Evolutionary conservation across 2,113 vertebrate genomes (phyloP), one percentile per base, ranked within the genome.

Genomic region (Hippocampus barbouri): DNA sequence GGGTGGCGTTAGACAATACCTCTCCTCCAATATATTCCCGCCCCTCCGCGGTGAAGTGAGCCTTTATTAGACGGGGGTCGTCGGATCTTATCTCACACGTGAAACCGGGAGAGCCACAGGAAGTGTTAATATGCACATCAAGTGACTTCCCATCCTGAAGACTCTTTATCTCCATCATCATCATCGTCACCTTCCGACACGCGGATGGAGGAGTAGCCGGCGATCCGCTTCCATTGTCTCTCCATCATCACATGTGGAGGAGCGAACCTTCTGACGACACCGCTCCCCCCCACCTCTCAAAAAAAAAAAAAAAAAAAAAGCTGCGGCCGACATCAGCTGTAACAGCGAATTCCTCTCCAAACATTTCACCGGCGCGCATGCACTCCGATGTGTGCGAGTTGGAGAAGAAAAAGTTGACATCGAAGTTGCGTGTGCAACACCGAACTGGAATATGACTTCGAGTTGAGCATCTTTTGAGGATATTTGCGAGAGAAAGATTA

Each of bases 151-250:
- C 21, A 23, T 56, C 68, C 51, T 5, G 34, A 65, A 63, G 57
- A 69, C 71, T 70, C 71, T 78, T 86, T 62, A 72, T 86, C 79
- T 25, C 70, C 78, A 78, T 82, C 83, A 74, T 82, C 74, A 51
- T 18, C 66, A 3, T 23, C 25, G 18, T 69, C 41, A 15, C 2
- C 62, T 64, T 64, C 38, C 40, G 77, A 66, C 66, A 73, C 76
- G 81, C 81, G 84, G 79, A 87, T 69, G 82, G 86, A 83, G 79
- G 43, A 86, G 82, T 79, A 83, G 80, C 82, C 81, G 0, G 53
- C 80, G 8, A 80, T 76, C 80, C 71, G 73, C 87, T 74, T 90
- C 94, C 88, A 92, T 94, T 94, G 95, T 96, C 92, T 96, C 90
- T 51, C 45, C 71, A 63, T 65, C 72, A 47, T 73, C 0, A 68